A percentile compares a stretch with the other conserved stretches of the same genome.
Evolutionary conservation across 2,888 invertebrate genomes (phyloP).

Genomic region (Harpagoxenus sublaevis): DNA sequence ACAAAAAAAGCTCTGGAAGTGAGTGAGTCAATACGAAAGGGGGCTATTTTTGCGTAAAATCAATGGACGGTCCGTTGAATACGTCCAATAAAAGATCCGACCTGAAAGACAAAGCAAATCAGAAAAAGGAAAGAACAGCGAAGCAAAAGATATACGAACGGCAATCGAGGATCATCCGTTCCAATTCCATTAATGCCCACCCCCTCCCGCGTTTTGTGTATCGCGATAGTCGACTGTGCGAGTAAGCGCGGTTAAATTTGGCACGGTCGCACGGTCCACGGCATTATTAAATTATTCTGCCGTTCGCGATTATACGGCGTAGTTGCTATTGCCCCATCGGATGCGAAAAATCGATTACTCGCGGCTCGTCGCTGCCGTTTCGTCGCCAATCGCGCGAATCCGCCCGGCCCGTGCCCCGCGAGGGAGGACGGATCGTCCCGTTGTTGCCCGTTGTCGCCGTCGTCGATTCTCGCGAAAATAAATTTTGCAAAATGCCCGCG

Average conservation of each 20-base stretch:
- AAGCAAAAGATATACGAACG: background rate
- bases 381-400: conserved; percentile 35
- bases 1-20: background rate
- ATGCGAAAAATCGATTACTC: conserved; percentile 58
- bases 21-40: background rate
- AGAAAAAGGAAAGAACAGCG: background rate
- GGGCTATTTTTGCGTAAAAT: conserved; percentile 37
- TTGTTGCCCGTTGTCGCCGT: conserved; percentile 18
- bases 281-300: conserved; percentile 78
- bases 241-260: conserved; percentile 62
- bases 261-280: conserved; percentile 56
- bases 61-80: background rate
- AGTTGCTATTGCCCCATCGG: conserved; percentile 56
- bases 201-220: conserved; percentile 44
- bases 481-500: conserved; percentile 65
- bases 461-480: conserved; percentile 57
- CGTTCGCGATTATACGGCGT: conserved; percentile 71
- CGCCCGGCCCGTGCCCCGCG: conserved; percentile 22
- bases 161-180: conserved; percentile 72
- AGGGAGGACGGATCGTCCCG: background rate
- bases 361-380: conserved; percentile 1
- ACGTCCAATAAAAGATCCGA: conserved; percentile 31
- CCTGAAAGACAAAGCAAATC: conserved; percentile 7
- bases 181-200: conserved; percentile 75
- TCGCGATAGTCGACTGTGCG: conserved; percentile 60